Percentiles rank a stretch among this genome's conserved stretches.
Evolutionary conservation across 2,113 vertebrate species (phyloP).

Genomic region (Anarrhichthys ocellatus): DNA sequence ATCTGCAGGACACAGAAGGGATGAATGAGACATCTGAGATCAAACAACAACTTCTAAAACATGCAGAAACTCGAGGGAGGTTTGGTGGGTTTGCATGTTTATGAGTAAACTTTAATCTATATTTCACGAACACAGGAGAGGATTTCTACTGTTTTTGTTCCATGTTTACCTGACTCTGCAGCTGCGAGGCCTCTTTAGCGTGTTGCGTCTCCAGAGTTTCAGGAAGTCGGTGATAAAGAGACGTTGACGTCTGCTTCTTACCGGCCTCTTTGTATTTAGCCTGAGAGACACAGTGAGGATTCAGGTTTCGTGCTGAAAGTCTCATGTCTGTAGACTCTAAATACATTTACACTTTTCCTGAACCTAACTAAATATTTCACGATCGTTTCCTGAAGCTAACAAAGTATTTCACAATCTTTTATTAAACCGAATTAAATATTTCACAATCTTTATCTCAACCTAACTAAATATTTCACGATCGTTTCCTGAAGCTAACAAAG

Average conservation of each 20-base stretch:
- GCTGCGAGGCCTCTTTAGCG: constrained; percentile 64
- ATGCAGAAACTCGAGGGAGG: background rate
- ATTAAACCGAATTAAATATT: too few species aligned
- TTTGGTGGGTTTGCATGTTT: too few species aligned
- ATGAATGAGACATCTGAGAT: background rate
- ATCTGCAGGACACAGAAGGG: background rate
- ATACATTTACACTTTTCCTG: too few species aligned
- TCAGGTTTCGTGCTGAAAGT: too few species aligned
- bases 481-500: too few species aligned
- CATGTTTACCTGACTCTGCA: constrained; percentile 83
- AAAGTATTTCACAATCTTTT: too few species aligned
- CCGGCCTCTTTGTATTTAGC: constrained; percentile 66
- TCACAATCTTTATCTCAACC: too few species aligned
- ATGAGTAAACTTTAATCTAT: too few species aligned
- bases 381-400: too few species aligned
- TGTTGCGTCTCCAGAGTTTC: constrained; percentile 74
- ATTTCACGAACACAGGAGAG: background rate
- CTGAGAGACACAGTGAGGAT: constrained; percentile 37
- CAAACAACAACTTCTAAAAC: background rate
- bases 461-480: too few species aligned
- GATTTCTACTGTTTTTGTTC: background rate
- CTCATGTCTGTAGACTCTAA: too few species aligned
- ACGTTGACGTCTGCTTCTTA: constrained; percentile 16
- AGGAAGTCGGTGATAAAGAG: constrained; percentile 65
- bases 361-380: too few species aligned